phyloP scores from a whole-genome alignment of 2,888 invertebrate species.

The Hyposoter didymator region DNA sequence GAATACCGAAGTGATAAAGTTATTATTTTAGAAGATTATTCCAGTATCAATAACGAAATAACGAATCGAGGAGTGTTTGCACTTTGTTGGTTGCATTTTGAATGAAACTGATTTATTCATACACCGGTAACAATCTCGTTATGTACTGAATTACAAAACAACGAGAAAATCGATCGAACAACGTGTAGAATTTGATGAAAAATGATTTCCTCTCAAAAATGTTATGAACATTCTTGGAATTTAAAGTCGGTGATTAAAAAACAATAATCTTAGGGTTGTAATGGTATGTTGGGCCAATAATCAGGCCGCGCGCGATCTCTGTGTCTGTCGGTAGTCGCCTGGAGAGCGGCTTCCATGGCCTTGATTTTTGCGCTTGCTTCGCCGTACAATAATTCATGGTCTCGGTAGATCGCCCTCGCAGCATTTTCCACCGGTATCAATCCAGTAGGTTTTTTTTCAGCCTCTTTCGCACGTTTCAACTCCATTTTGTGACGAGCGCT shows the following conservation, averaged over 20 bases:
- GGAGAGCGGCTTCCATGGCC: conserved; percentile 90
- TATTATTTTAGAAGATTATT: background rate
- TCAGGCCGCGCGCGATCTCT: conserved; percentile 87
- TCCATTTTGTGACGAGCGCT: conserved; percentile 86
- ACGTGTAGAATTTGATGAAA: background rate
- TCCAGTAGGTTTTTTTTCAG: conserved; percentile 55
- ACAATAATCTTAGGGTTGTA: conserved; percentile 82
- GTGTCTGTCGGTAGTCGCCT: conserved; percentile 88
- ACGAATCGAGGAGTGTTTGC: background rate
- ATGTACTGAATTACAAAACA: background rate
- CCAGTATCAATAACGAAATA: background rate
- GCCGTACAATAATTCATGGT: conserved; percentile 87
- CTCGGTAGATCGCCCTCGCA: conserved; percentile 41
- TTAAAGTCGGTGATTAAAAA: background rate
- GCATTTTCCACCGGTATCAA: conserved; percentile 7
- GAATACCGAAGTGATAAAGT: background rate
- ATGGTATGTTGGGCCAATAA: conserved; percentile 91
- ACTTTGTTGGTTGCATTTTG: background rate
- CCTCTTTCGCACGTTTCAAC: conserved; percentile 77
- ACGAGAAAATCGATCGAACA: background rate
- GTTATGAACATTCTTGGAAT: conserved; percentile 8
- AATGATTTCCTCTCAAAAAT: conserved; percentile 36
- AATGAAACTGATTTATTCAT: background rate
- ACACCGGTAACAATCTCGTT: background rate
- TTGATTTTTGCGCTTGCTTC: conserved; percentile 88